A percentile compares a stretch with the other conserved stretches of the same genome.
Evolutionary conservation across 2,888 invertebrate species (phyloP).

Genomic region (Campoplex capitator): DNA sequence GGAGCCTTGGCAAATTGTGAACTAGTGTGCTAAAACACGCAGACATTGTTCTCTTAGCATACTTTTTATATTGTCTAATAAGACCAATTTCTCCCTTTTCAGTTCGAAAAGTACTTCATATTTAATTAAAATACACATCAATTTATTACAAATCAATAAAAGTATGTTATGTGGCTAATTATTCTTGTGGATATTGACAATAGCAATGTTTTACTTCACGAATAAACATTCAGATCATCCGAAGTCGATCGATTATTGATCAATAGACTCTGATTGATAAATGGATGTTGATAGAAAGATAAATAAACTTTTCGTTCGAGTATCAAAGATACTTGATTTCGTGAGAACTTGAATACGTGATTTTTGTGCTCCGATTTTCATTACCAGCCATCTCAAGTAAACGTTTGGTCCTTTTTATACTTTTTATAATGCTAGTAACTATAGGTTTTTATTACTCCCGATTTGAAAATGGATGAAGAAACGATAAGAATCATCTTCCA

Average conservation of each 20-base stretch:
- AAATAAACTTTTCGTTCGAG: background rate
- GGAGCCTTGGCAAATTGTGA: background rate
- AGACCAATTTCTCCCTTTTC: background rate
- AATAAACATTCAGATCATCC: background rate
- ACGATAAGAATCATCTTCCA: too few species aligned
- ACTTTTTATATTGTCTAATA: background rate
- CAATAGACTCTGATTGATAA: background rate
- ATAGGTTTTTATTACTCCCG: too few species aligned
- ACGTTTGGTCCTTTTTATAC: background rate
- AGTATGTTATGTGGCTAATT: background rate
- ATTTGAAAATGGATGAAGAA: too few species aligned
- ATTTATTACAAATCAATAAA: background rate
- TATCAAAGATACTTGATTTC: background rate
- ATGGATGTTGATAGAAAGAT: background rate
- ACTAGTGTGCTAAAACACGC: background rate
- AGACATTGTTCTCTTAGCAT: background rate
- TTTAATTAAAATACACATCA: background rate
- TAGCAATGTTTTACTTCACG: background rate
- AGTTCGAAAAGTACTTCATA: background rate
- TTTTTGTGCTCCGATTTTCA: background rate
- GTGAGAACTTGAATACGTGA: too few species aligned
- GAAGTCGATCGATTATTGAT: background rate
- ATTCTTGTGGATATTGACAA: background rate
- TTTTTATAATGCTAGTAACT: too few species aligned
- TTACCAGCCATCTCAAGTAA: background rate